Evolutionary conservation across 2,888 invertebrate genomes (phyloP), one percentile per base, ranked within the genome.

Genomic region (Ametastegia equiseti): DNA sequence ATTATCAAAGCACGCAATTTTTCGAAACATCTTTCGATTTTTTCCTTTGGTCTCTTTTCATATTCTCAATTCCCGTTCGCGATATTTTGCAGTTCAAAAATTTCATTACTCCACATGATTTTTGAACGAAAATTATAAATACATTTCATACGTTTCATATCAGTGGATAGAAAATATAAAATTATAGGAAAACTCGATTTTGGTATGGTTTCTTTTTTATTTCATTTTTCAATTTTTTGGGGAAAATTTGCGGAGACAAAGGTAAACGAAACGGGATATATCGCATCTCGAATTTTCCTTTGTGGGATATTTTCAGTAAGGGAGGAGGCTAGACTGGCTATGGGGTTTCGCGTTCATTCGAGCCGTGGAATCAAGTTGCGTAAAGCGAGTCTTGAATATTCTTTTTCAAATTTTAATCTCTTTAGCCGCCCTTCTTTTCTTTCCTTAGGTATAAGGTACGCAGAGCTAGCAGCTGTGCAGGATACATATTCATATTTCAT

Each of bases 401-500:
- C 75, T 54, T 33, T 75, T 75, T 50, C 50, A 75, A 75, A 75
- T 54, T 75, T 75, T 75, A 75, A 75, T 75, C 75, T 75, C 54
- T 54, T 54, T 36, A 50, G 50, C n/a, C 36, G 36, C 54, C 54
- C 1, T 7, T 15, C 75, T 50, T 19, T n/a, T n/a, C n/a, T n/a
- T n/a, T n/a, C n/a, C n/a, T n/a, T n/a, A n/a, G n/a, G n/a, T n/a
- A n/a, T n/a, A 67, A 19, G 19, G 39, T 15, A 15, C 39, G n/a
- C 19, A 36, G 67, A 23, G n/a, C 13, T 1, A 36, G 50, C 75
- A 75, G 75, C 75, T 75, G 65, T 75, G 75, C n/a, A n/a, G n/a
- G 75, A 75, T 75, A 75, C 75, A 75, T 75, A 75, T 75, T 75
- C 75, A 75, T 75, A 75, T 75, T 75, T 75, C 75, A 54, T 75